These are phyloP conservation scores for Scaptomyza tumidula DNA, from an alignment of 2,888 invertebrate genomes.

Conservation along the genomic window DNA sequence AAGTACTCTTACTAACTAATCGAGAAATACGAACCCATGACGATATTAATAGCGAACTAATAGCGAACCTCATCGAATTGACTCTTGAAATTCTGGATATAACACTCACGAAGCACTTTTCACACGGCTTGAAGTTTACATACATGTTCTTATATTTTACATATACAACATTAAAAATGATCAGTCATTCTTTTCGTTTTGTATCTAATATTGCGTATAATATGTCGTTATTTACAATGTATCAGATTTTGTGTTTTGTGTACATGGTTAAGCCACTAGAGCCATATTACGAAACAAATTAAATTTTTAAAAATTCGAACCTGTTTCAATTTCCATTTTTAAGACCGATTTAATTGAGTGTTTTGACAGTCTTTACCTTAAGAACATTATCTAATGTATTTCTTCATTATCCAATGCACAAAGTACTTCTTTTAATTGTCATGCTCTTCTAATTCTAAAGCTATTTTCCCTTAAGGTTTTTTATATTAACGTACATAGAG, in stretches of 20 bases:
- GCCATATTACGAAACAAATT: conserved; percentile 28
- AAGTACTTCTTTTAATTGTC: conserved; percentile 4
- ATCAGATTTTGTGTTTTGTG: conserved; percentile 14
- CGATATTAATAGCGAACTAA: conserved; percentile 30
- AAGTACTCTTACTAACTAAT: conserved; percentile 73
- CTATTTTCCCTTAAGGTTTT: not conserved
- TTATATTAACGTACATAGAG: not conserved
- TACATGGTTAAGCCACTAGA: conserved; percentile 1
- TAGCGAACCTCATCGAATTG: conserved; percentile 35
- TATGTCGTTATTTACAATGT: conserved; percentile 28
- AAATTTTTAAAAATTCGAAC: conserved; percentile 76
- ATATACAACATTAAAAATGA: conserved; percentile 18
- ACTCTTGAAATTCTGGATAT: conserved; percentile 11
- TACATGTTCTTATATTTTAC: conserved; percentile 19
- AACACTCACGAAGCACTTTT: conserved; percentile 19
- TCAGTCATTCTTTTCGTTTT: conserved; percentile 41
- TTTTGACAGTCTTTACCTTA: conserved; percentile 11
- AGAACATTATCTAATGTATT: not conserved
- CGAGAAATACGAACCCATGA: conserved; percentile 4
- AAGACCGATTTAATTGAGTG: conserved; percentile 23
- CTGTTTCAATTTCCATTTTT: conserved; percentile 84
- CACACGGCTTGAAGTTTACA: conserved; percentile 30
- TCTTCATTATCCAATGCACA: not conserved
- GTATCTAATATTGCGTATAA: conserved; percentile 49
- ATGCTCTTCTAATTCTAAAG: not conserved